Evolutionary conservation across 1,140 invertebrate genomes (phyloP).

Genomic region (Olivierus martensii): DNA sequence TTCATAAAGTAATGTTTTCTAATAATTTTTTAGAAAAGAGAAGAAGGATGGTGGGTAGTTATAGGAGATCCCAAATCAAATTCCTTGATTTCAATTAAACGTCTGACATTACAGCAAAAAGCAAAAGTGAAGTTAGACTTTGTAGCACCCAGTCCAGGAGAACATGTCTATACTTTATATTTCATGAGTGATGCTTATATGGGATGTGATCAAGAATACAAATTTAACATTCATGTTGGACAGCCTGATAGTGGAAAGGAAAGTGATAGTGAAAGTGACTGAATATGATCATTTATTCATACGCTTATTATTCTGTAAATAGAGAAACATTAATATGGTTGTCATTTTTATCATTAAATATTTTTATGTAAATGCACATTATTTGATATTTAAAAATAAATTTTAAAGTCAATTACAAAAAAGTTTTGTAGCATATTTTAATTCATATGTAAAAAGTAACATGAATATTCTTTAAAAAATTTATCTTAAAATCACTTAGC

Average conservation of each 20-base stretch:
- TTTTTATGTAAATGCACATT: too few relatives aligned
- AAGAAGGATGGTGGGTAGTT: constrained; percentile 99
- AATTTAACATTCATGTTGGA: constrained; percentile 62
- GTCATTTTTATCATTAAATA: too few relatives aligned
- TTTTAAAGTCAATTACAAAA: too few relatives aligned
- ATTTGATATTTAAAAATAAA: too few relatives aligned
- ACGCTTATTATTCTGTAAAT: too few relatives aligned
- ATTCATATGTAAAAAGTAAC: too few relatives aligned
- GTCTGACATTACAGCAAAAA: constrained; percentile 82
- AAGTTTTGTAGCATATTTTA: too few relatives aligned
- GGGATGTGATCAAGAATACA: constrained; percentile 95
- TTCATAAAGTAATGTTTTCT: constrained; percentile 18
- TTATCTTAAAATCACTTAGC: too few relatives aligned
- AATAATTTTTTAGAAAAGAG: constrained; percentile 61
- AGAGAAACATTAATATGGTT: too few relatives aligned
- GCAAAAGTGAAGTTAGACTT: constrained; percentile 92
- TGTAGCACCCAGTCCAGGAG: constrained; percentile 63
- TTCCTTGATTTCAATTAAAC: constrained; percentile 89
- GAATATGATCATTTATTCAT: background rate
- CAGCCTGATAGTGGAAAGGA: background rate
- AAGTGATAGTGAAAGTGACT: constrained; percentile 14
- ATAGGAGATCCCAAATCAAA: constrained; percentile 93
- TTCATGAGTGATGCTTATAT: constrained; percentile 99
- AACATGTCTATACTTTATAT: constrained; percentile 86
- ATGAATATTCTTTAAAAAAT: too few relatives aligned